Percentiles rank a stretch among this genome's conserved stretches.
These are phyloP conservation scores for Ochropacha duplaris DNA, from an alignment of 2,888 invertebrate genomes.

Conservation along the genomic window DNA sequence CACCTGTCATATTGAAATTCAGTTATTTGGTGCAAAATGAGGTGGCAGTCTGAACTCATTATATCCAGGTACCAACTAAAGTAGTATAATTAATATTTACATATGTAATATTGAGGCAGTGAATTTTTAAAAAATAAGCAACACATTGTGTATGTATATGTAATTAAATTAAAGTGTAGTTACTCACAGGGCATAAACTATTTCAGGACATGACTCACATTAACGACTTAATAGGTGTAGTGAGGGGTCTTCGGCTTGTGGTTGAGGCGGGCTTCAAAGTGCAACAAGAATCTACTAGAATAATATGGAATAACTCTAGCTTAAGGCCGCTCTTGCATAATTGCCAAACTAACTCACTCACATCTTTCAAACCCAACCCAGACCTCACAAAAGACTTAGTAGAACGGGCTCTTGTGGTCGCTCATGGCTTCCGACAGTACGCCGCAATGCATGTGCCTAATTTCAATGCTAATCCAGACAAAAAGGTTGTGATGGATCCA, in stretches of 20 bases:
- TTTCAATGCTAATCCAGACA: constrained; percentile 42
- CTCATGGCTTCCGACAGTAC: constrained; percentile 87
- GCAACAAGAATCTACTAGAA: constrained; percentile 84
- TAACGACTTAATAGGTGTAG: constrained; percentile 86
- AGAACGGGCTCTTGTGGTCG: constrained; percentile 87
- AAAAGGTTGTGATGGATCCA: constrained; percentile 52
- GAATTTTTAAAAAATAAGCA: not conserved
- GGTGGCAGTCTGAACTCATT: not conserved
- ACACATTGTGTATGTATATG: not conserved
- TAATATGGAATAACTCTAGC: constrained; percentile 88
- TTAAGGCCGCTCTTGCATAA: constrained; percentile 73
- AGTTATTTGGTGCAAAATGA: too few species aligned
- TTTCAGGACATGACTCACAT: constrained; percentile 82
- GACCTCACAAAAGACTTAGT: constrained; percentile 68
- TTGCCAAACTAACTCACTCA: constrained; percentile 59
- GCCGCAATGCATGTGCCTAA: constrained; percentile 63
- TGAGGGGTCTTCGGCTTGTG: constrained; percentile 87
- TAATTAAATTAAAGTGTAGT: constrained; percentile 31
- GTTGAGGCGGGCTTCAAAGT: constrained; percentile 85
- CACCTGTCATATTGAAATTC: too few species aligned
- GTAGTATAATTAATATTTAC: too few species aligned
- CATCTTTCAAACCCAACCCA: constrained; percentile 49
- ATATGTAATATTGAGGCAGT: not conserved
- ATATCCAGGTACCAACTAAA: too few species aligned
- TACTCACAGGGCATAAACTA: constrained; percentile 35